phyloP scores from a whole-genome alignment of 1,140 invertebrate genomes.

The Neodiprion pinetum region DNA sequence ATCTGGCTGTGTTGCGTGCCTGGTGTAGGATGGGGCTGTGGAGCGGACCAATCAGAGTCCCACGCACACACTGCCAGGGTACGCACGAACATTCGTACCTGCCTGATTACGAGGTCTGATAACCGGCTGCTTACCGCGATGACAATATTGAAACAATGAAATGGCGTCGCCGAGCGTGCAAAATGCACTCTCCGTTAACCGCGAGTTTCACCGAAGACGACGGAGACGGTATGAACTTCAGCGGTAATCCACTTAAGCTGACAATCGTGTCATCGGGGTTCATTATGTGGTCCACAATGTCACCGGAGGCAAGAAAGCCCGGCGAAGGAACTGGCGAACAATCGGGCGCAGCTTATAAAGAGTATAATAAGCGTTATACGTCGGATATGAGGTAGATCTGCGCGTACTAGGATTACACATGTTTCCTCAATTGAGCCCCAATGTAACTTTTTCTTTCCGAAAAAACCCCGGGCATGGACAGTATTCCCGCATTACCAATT shows the following conservation, averaged over 20 bases:
- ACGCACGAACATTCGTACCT: constrained; percentile 28
- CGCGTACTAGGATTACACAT: too few species aligned
- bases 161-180: constrained; percentile 33
- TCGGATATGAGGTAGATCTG: too few species aligned
- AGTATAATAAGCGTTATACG: neutral
- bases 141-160: constrained; percentile 48
- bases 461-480: neutral
- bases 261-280: neutral
- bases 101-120: constrained; percentile 45
- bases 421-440: neutral
- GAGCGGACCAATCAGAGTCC: constrained; percentile 59
- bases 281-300: neutral
- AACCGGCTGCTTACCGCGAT: constrained; percentile 30
- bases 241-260: neutral
- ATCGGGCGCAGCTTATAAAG: neutral
- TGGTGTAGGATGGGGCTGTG: constrained; percentile 56
- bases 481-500: constrained; percentile 5
- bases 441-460: neutral
- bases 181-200: too few species aligned
- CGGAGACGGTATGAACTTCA: too few species aligned
- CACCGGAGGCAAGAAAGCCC: neutral
- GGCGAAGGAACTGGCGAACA: neutral
- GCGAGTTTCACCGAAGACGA: too few species aligned
- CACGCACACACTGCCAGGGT: constrained; percentile 26
- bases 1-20: constrained; percentile 58